phyloP scores from a whole-genome alignment of 2,888 invertebrate genomes.

The Argyra leucocephala region DNA sequence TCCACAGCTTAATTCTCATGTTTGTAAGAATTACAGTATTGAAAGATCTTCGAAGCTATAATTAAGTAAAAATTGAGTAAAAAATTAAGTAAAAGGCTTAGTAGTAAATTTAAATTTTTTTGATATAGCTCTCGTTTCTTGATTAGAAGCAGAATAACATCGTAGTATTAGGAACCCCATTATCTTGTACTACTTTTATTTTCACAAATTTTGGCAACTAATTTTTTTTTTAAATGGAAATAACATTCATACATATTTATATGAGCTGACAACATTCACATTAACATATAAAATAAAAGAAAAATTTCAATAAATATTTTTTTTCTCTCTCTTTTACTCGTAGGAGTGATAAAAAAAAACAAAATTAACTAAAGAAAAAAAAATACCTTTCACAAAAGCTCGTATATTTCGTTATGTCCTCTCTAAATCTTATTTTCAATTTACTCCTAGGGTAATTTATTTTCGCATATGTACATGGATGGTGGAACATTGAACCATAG shows the following conservation, averaged over 20 bases:
- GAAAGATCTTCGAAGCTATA: no score
- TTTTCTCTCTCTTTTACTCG: not conserved
- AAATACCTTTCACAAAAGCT: not conserved
- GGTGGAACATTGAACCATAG: not conserved
- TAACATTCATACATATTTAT: not conserved
- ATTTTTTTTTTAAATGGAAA: not conserved
- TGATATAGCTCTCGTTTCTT: no score
- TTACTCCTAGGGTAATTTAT: conserved; percentile 2
- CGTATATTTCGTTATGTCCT: conserved; percentile 10
- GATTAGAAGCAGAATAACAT: no score
- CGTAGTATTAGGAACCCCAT: no score
- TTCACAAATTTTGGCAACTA: not conserved
- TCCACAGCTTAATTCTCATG: no score
- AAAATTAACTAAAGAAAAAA: not conserved
- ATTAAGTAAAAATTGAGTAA: no score
- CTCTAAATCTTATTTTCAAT: conserved; percentile 10
- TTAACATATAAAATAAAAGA: not conserved
- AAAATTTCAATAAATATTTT: not conserved
- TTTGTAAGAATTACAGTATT: no score
- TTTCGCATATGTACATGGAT: not conserved
- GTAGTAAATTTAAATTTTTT: no score
- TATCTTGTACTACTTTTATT: no score
- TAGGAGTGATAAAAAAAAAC: not conserved
- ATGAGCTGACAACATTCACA: not conserved
- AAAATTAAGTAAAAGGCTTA: no score